Percentiles rank a stretch among this genome's conserved stretches.
These are phyloP conservation scores for Synergus umbraculus DNA, from an alignment of 2,888 invertebrate genomes.

Conservation along the genomic window DNA sequence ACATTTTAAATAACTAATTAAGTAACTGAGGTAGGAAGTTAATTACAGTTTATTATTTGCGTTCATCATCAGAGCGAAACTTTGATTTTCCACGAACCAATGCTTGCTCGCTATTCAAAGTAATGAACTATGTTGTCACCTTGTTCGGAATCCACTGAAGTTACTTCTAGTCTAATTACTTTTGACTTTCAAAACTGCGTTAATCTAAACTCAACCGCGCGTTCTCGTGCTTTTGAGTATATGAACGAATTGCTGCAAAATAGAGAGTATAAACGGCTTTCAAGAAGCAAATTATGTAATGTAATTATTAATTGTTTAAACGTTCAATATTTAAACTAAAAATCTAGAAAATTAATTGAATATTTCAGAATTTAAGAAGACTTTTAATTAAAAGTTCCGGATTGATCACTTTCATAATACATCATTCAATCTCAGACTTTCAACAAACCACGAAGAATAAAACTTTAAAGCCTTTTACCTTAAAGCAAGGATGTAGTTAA, in stretches of 20 bases:
- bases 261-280: background rate
- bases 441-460: no score
- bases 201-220: background rate
- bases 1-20: slow-evolving; percentile 14
- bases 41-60: background rate
- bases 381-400: no score
- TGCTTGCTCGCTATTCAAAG: background rate
- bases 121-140: background rate
- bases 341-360: no score
- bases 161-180: slow-evolving; percentile 7
- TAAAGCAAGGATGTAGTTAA: no score
- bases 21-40: background rate
- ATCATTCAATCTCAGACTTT: no score
- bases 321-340: no score
- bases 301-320: no score
- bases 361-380: no score
- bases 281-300: background rate
- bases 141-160: background rate
- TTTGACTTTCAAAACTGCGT: background rate
- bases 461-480: no score
- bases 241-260: background rate
- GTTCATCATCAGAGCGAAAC: background rate
- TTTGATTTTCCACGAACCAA: background rate
- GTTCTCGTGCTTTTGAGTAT: background rate
- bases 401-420: no score